phyloP scores from a whole-genome alignment of 2,113 vertebrate species.

The Typhlomys cinereus region DNA sequence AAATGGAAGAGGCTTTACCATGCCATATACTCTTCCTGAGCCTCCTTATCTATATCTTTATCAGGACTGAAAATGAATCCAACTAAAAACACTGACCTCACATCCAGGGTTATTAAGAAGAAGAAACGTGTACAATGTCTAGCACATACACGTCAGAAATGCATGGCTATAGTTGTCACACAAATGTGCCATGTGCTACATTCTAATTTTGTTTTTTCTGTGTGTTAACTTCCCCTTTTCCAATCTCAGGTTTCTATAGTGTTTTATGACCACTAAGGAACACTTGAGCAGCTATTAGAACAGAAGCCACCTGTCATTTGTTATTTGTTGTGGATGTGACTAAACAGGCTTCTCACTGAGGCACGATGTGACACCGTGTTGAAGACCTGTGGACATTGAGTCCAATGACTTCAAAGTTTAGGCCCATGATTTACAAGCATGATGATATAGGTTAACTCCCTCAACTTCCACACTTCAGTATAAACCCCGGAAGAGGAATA shows the following conservation, averaged over 20 bases:
- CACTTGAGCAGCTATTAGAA: neutral
- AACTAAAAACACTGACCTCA: neutral
- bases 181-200: neutral
- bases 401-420: slow-evolving; percentile 31
- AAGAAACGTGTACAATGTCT: neutral
- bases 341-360: neutral
- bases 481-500: neutral
- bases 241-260: neutral
- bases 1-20: neutral
- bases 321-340: neutral
- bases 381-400: neutral
- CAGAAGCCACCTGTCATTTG: slow-evolving; percentile 13
- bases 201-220: slow-evolving; percentile 13
- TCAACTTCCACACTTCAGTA: neutral
- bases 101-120: neutral
- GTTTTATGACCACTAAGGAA: neutral
- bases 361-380: neutral
- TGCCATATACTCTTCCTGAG: neutral
- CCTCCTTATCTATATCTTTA: neutral
- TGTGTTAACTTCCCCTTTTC: neutral
- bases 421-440: neutral
- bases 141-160: neutral
- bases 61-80: neutral
- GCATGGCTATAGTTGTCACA: neutral
- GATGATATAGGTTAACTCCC: neutral